phyloP scores from a whole-genome alignment of 2,888 invertebrate species.

The Cryptosula pallasiana region DNA sequence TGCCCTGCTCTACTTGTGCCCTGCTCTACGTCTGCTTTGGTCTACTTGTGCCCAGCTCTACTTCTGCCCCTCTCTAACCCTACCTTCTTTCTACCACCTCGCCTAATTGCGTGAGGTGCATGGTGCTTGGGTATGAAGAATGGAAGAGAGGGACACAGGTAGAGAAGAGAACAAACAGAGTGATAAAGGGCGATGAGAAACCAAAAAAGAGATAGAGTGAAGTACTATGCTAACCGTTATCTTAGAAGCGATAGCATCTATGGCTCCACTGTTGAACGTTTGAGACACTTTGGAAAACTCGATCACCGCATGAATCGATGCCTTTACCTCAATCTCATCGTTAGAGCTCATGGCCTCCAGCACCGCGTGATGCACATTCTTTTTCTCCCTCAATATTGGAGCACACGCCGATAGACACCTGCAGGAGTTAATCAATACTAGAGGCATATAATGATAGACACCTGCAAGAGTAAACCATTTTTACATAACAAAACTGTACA shows the following conservation, averaged over 20 bases:
- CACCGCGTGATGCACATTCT: constrained; percentile 92
- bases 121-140: not conserved
- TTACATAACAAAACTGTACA: no score
- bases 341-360: constrained; percentile 85
- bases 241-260: not conserved
- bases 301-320: constrained; percentile 88
- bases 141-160: no score
- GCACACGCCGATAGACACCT: constrained; percentile 86
- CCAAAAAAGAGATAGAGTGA: constrained; percentile 77
- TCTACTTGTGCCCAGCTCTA: no score
- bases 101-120: not conserved
- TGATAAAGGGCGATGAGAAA: constrained; percentile 1
- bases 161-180: not conserved
- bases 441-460: no score
- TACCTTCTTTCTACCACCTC: no score
- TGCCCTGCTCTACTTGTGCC: no score
- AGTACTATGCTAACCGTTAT: no score
- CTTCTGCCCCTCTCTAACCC: no score
- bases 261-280: not conserved
- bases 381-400: constrained; percentile 84
- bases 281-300: constrained; percentile 77
- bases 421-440: not conserved
- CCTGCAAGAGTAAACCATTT: no score
- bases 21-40: no score
- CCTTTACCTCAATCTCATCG: constrained; percentile 90